Evolutionary conservation across 2,113 vertebrate genomes (phyloP).

Genomic region (Ranitomeya imitator): DNA sequence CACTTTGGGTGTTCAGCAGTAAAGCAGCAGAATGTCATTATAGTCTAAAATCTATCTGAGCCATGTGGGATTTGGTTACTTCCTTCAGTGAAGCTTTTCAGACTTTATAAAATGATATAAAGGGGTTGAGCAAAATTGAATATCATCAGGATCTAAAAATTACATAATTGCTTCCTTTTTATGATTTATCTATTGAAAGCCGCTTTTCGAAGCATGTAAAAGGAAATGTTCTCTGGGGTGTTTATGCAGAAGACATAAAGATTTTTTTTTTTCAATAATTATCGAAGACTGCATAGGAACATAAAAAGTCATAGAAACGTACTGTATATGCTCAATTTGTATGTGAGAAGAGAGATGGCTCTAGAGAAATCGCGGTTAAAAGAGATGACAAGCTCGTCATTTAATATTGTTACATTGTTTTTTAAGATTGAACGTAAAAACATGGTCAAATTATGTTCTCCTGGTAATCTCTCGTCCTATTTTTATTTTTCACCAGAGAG

Average conservation of each 20-base stretch:
- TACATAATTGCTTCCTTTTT: slow-evolving; percentile 17
- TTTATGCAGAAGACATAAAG: not conserved
- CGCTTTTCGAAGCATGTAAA: not conserved
- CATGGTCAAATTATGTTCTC: not conserved
- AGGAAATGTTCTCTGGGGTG: not conserved
- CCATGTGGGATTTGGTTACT: not conserved
- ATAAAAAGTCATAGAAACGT: not conserved
- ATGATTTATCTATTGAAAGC: not conserved
- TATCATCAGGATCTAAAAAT: not conserved
- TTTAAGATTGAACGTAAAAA: not conserved
- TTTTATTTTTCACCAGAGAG: slow-evolving; percentile 27
- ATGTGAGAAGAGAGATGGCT: not conserved
- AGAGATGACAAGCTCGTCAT: not conserved
- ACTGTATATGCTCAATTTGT: not conserved
- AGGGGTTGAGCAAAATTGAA: not conserved
- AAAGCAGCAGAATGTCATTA: not conserved
- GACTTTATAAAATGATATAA: slow-evolving; percentile 20
- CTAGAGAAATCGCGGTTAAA: not conserved
- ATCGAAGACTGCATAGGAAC: not conserved
- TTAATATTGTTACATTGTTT: slow-evolving; percentile 15
- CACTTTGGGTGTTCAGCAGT: not conserved
- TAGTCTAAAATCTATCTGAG: not conserved
- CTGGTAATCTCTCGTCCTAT: not conserved
- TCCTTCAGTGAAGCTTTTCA: not conserved
- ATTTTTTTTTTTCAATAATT: not conserved